Evolutionary conservation across 2,797 vertebrate species (phyloP).

Genomic region (Epinephelus awoara): DNA sequence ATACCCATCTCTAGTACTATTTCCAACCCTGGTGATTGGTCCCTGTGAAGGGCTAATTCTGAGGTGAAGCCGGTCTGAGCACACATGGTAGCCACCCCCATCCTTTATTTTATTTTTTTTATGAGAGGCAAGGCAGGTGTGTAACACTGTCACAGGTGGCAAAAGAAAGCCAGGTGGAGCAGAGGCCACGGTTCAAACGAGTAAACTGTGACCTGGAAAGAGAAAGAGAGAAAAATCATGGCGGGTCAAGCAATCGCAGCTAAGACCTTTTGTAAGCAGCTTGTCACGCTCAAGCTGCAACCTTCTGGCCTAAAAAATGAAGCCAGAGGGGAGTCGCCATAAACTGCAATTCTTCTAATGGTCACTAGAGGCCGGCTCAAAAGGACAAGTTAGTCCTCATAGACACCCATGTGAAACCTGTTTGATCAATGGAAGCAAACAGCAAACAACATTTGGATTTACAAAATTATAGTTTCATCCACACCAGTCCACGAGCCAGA

Average conservation of each 20-base stretch:
- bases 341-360: too few species aligned
- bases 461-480: not conserved
- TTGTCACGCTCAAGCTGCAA: not conserved
- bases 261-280: not conserved
- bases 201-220: not conserved
- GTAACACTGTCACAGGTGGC: not conserved
- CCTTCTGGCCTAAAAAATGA: too few species aligned
- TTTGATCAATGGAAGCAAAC: not conserved
- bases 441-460: not conserved
- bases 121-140: not conserved
- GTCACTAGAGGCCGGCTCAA: too few species aligned
- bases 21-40: not conserved
- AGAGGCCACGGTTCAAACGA: not conserved
- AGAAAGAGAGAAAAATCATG: not conserved
- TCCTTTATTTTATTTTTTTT: not conserved
- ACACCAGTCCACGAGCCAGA: too few species aligned
- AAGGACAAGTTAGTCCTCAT: too few species aligned
- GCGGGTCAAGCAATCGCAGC: not conserved
- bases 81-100: not conserved
- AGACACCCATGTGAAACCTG: too few species aligned
- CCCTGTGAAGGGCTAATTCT: not conserved
- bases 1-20: too few species aligned
- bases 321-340: too few species aligned
- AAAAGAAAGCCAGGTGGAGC: slow-evolving; percentile 8
- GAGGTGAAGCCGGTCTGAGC: not conserved